phyloP scores from a whole-genome alignment of 2,797 vertebrate species.

The Gambelia wislizenii region DNA sequence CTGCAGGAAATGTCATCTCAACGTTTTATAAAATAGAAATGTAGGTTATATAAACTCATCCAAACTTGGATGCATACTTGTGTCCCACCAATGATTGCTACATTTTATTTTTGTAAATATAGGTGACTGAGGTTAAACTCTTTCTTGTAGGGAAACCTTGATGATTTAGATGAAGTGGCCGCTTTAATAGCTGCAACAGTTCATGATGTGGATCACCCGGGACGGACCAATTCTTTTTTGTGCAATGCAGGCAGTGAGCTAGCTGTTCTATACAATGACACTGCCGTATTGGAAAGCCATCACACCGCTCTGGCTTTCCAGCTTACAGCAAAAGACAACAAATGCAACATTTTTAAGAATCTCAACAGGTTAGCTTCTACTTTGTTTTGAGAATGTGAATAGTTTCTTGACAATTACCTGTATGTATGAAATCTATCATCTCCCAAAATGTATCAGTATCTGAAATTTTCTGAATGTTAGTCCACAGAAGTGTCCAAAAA shows the following conservation, averaged over 20 bases:
- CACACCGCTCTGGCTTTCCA: slow-evolving; percentile 85
- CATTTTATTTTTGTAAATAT: slow-evolving; percentile 25
- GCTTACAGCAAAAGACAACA: slow-evolving; percentile 83
- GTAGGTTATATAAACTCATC: neutral
- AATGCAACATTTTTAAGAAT: slow-evolving; percentile 86
- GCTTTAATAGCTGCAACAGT: slow-evolving; percentile 84
- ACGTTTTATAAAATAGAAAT: neutral
- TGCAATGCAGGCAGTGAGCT: slow-evolving; percentile 86
- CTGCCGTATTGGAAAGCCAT: slow-evolving; percentile 84
- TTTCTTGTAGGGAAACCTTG: slow-evolving; percentile 78
- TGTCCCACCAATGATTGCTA: neutral
- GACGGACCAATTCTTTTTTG: slow-evolving; percentile 86
- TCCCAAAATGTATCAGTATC: neutral
- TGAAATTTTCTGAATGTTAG: neutral
- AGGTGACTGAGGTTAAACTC: slow-evolving; percentile 16
- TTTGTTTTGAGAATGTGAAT: neutral
- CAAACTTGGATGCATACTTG: neutral
- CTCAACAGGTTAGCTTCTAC: slow-evolving; percentile 79
- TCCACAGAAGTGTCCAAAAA: neutral
- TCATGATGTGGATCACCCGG: slow-evolving; percentile 84
- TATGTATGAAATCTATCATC: neutral
- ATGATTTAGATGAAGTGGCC: slow-evolving; percentile 82
- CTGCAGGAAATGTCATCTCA: neutral
- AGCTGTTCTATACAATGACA: slow-evolving; percentile 85
- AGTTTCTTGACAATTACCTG: neutral